Percentiles rank a stretch among this genome's conserved stretches.
Evolutionary conservation across 2,888 invertebrate genomes (phyloP).

Genomic region (Cephus pulcher): DNA sequence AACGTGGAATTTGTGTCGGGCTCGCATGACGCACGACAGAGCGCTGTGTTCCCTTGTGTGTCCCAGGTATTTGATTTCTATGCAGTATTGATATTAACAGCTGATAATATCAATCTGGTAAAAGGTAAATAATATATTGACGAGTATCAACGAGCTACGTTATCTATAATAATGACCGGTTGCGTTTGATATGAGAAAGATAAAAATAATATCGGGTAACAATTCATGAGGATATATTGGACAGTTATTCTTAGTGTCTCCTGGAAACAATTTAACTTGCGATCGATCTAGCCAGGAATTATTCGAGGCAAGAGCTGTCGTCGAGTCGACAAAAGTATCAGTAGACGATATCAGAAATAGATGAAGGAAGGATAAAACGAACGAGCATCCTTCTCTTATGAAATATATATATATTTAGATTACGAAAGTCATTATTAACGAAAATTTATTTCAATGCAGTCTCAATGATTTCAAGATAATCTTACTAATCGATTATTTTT

Average conservation of each 20-base stretch:
- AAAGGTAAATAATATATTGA: neutral
- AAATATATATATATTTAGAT: neutral
- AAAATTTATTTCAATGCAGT: neutral
- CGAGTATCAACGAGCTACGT: neutral
- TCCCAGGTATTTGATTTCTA: neutral
- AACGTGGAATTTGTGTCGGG: neutral
- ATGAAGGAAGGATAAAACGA: too few relatives aligned
- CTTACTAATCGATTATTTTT: neutral
- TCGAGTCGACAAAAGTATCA: slow-evolving; percentile 18
- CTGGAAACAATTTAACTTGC: neutral
- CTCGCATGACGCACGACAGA: neutral
- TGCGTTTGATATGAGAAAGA: neutral
- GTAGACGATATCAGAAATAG: too few relatives aligned
- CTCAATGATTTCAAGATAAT: neutral
- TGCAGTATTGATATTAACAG: neutral
- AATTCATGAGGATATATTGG: neutral
- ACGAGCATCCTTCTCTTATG: too few relatives aligned
- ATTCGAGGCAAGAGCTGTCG: slow-evolving; percentile 12
- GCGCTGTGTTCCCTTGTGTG: neutral
- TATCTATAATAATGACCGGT: neutral
- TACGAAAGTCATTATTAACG: neutral
- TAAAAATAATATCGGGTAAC: neutral
- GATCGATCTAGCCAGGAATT: neutral
- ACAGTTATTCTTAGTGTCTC: neutral
- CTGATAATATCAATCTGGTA: neutral